Evolutionary conservation across 2,888 invertebrate genomes (phyloP), one percentile per base, ranked within the genome.

Genomic region (Homarus gammarus): DNA sequence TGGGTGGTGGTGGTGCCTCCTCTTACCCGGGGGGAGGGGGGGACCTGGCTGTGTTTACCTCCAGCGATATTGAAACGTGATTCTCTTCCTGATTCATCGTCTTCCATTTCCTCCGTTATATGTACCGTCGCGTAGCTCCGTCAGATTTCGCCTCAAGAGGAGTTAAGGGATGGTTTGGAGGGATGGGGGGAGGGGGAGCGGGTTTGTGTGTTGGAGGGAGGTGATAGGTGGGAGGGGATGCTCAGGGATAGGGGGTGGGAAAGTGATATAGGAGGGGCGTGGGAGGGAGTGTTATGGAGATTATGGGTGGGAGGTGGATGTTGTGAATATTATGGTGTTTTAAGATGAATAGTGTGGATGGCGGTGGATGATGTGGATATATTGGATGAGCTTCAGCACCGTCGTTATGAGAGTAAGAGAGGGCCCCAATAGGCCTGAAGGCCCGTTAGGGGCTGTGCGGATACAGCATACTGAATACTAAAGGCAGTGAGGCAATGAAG

Each of bases 51-150:
- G 8, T 64, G 64, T 64, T 64, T 64, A 64, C 64, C 8, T 10
- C 56, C 27, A 64, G 44, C 64, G 31, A 27, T 64, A 64, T 64
- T 64, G 64, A 27, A 64, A 64, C 64, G 64, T 64, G 64, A 64
- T n/a, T 0, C 64, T n/a, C 64, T 64, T 64, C 18, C 64, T 27
- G 64, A 27, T 64, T n/a, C 64, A 6, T 27, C 15, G 27, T 64
- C 10, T 64, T 64, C 27, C 27, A 64, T 64, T 27, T 64, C 64
- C 64, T n/a, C 0, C 6, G 2, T 8, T 27, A 27, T 12, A 27
- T n/a, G 6, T 27, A n/a, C 27, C 27, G 27, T 3, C 5, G 18
- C 2, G 18, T 5, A 22, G 56, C 0, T 64, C 64, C 64, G 27
- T 64, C 27, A 64, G 64, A 64, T 56, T 56, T 56, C 3, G 12